Conservation (phyloP, 2,888 invertebrate genomes). For the Aleiodes alternator region DNA sequence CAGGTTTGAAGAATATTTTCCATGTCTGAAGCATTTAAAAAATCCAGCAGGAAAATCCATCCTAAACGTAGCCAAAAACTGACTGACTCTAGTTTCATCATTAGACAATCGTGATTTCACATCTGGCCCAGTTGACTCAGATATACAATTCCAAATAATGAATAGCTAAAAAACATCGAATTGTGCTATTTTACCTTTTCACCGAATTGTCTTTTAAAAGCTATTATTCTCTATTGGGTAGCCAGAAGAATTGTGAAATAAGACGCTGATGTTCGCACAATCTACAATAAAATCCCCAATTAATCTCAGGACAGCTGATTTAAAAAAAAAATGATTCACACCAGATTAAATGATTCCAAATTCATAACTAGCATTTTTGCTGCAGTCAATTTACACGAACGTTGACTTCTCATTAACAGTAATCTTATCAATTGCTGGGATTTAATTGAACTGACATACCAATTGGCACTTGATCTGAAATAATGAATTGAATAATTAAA, state of each 20-base stretch:
- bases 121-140: no score
- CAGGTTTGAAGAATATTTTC: no score
- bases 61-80: no score
- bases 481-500: no score
- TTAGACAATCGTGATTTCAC: no score
- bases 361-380: conserved; percentile 18
- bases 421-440: conserved; percentile 11
- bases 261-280: conserved; percentile 11
- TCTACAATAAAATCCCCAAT: not conserved
- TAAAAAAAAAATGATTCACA: not conserved
- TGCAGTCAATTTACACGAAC: conserved; percentile 1
- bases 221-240: not conserved
- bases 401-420: conserved; percentile 16
- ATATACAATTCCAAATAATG: no score
- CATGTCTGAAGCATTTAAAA: no score
- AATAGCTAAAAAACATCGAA: no score
- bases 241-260: conserved; percentile 23
- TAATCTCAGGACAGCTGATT: not conserved
- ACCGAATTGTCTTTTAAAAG: not conserved
- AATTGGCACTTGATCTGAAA: not conserved
- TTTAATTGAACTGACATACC: conserved; percentile 14
- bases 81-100: no score
- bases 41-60: no score
- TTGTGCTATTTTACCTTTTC: no score
- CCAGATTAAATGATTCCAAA: conserved; percentile 4